Evolutionary conservation across 1,140 invertebrate species (phyloP).

Genomic region (Bombus waltoni): DNA sequence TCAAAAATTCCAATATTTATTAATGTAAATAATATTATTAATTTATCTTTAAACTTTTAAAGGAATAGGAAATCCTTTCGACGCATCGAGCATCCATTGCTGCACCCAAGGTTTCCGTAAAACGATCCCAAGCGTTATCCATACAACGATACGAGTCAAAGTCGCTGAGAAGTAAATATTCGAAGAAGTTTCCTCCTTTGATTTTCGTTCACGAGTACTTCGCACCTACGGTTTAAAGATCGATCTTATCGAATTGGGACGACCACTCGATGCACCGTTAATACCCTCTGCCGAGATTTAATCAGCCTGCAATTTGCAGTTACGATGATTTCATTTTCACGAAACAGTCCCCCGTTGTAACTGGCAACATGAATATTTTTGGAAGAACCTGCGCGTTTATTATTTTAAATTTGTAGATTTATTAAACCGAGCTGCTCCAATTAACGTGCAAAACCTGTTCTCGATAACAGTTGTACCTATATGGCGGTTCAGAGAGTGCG

Average conservation of each 20-base stretch:
- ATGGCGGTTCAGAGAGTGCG: neutral
- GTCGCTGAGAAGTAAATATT: conserved; percentile 78
- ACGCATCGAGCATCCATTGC: neutral
- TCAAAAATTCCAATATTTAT: neutral
- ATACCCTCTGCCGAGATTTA: conserved; percentile 18
- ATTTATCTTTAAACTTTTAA: neutral
- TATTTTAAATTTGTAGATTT: neutral
- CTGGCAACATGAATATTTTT: neutral
- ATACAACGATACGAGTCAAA: conserved; percentile 66
- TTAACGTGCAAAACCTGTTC: neutral
- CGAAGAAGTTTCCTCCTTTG: conserved; percentile 66
- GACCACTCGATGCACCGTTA: conserved; percentile 9
- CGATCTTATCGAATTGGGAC: conserved; percentile 61
- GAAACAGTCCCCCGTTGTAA: neutral
- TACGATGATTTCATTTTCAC: conserved; percentile 24
- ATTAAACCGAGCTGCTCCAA: neutral
- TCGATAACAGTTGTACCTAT: neutral
- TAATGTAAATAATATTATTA: neutral
- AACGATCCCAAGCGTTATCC: conserved; percentile 67
- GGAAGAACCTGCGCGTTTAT: neutral
- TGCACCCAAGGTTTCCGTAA: conserved; percentile 40
- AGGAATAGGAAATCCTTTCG: neutral
- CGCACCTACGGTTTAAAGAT: conserved; percentile 38
- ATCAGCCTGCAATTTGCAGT: conserved; percentile 28
- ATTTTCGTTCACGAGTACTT: conserved; percentile 29